Evolutionary conservation across 2,113 vertebrate species (phyloP).

Genomic region (Python bivittatus): DNA sequence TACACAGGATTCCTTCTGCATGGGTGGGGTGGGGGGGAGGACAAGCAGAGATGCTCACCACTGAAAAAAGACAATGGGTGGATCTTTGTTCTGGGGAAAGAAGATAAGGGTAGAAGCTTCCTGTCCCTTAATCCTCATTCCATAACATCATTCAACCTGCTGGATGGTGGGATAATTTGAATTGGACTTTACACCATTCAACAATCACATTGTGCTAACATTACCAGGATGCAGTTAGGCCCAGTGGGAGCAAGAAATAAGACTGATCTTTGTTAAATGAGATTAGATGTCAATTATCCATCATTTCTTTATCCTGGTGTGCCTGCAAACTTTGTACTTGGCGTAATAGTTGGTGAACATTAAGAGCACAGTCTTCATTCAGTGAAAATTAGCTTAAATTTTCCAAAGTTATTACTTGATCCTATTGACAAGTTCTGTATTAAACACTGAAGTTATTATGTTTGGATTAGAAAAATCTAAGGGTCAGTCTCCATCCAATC

Average conservation of each 20-base stretch:
- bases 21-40: too few species aligned
- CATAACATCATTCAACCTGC: not conserved
- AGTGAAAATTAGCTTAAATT: not conserved
- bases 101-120: not conserved
- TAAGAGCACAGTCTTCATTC: not conserved
- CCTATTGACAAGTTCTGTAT: too few species aligned
- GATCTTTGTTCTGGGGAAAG: not conserved
- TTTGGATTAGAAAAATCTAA: too few species aligned
- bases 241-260: not conserved
- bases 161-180: not conserved
- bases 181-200: not conserved
- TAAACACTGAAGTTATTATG: too few species aligned
- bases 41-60: not conserved
- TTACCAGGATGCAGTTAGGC: not conserved
- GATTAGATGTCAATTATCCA: too few species aligned
- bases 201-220: not conserved
- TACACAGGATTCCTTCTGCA: not conserved
- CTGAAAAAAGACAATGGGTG: not conserved
- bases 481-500: too few species aligned
- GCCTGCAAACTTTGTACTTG: not conserved
- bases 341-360: too few species aligned
- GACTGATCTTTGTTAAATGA: not conserved
- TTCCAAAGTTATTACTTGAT: too few species aligned
- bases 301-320: not conserved
- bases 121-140: not conserved